Base-by-base conservation (phyloP, 2,113 vertebrate species). In the Arizona elegans region DNA sequence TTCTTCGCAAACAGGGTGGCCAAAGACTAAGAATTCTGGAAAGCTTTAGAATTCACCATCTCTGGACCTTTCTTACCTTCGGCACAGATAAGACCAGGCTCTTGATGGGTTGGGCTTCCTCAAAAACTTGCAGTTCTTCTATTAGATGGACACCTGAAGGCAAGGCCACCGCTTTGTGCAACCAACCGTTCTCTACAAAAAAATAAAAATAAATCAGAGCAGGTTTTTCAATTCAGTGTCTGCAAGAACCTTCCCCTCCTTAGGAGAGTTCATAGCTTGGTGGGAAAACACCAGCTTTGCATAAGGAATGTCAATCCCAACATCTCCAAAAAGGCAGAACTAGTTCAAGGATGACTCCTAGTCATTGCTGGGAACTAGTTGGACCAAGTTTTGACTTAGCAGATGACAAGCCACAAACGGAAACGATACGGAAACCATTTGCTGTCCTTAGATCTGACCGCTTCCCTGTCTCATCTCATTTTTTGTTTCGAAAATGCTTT, bases 111-210 rank as follows among this genome's bases (percentile, higher is more conserved):
- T 99, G 98, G 0, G 97, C 94, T 0, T 97, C 97, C 92, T 99
- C 98, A 26, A 99, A 99, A 95, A 99, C 98, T 97, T 99, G 99
- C 96, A 99, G 98, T 97, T 99, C 99, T 96, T 99, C 99, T 0
- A 99, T 98, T 93, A 99, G 97, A 23, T 99, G 99, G 21, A 98
- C 97, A 10, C 96, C 97, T 0, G 97, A n/a, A 1, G 98, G 98
- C 95, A 99, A 56, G 93, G 98, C 97, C 93, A 99, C 97, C 0
- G 98, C 99, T 92, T 99, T 98, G 96, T 99, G 98, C 92, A 99
- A 97, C 99, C 99, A 99, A 6, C 99, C 99, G 0, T 98, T 97
- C 62, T 97, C 99, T 99, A 96, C 0, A 17, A 87, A 89, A n/a
- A 26, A 26, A 11, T 2, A 38, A 38, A n/a, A n/a, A n/a, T n/a